phyloP scores from a whole-genome alignment of 2,113 vertebrate species.

The Leptodactylus fuscus region DNA sequence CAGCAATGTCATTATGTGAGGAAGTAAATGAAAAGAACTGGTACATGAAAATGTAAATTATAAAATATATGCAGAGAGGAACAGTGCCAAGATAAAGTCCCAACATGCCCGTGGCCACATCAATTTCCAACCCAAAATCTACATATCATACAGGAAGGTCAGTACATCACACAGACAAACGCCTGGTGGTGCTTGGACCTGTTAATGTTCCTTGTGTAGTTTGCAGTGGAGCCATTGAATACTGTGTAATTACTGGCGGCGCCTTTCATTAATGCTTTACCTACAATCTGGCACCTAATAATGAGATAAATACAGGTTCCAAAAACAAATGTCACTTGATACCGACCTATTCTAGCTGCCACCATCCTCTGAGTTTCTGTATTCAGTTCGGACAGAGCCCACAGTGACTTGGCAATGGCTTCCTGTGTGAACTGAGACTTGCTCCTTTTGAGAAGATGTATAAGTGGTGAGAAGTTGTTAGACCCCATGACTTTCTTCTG shows the following conservation, averaged over 20 bases:
- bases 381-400: conserved; percentile 40
- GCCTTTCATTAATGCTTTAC: neutral
- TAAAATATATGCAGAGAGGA: too few species aligned
- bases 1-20: too few species aligned
- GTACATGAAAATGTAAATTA: too few species aligned
- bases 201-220: neutral
- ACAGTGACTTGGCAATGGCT: neutral
- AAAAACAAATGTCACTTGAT: neutral
- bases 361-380: conserved; percentile 46
- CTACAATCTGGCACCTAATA: neutral
- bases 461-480: neutral
- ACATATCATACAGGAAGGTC: too few species aligned
- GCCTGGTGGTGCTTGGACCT: too few species aligned
- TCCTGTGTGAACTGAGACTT: conserved; percentile 22
- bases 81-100: too few species aligned
- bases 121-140: too few species aligned
- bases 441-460: conserved; percentile 46
- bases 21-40: too few species aligned
- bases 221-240: neutral
- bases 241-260: neutral
- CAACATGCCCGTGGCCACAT: too few species aligned
- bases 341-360: conserved; percentile 44
- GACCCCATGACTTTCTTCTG: conserved; percentile 28
- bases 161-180: too few species aligned
- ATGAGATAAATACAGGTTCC: neutral